phyloP scores from a whole-genome alignment of 1,140 invertebrate genomes.

The Drosophila setifemur region DNA sequence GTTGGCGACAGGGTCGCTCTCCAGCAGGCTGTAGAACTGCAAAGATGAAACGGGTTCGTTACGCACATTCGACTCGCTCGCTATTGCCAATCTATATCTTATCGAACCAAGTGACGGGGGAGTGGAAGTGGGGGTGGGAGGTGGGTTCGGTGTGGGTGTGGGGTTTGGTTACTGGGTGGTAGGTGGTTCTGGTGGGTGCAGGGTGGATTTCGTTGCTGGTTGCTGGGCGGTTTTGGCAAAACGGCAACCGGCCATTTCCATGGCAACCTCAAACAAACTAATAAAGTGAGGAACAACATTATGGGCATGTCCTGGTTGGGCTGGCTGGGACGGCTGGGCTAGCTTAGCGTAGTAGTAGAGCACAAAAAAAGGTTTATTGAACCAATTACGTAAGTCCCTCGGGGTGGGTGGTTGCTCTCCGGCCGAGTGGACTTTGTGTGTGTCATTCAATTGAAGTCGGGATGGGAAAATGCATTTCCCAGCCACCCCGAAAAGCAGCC shows the following conservation, averaged over 20 bases:
- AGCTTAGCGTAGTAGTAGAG: constrained; percentile 2
- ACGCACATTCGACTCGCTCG: constrained; percentile 31
- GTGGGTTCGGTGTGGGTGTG: constrained; percentile 7
- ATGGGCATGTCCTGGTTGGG: constrained; percentile 35
- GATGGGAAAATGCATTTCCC: constrained; percentile 61
- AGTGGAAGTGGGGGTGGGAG: too few relatives aligned
- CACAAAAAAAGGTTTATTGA: constrained; percentile 73
- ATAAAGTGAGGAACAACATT: constrained; percentile 41
- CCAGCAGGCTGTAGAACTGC: constrained; percentile 89
- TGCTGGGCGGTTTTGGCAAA: constrained; percentile 49
- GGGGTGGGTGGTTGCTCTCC: constrained; percentile 13
- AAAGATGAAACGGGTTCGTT: constrained; percentile 82
- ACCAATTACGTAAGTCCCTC: constrained; percentile 68
- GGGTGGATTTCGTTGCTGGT: constrained; percentile 13
- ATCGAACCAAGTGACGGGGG: constrained; percentile 26
- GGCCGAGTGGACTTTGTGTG: constrained; percentile 31
- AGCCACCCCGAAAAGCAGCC: constrained; percentile 53
- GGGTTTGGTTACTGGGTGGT: constrained; percentile 14
- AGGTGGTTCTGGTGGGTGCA: not conserved
- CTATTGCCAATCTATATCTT: constrained; percentile 37
- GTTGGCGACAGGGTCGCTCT: constrained; percentile 87
- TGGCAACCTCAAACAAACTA: constrained; percentile 71
- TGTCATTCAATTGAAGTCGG: constrained; percentile 52
- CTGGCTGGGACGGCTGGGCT: not conserved
- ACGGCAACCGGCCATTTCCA: constrained; percentile 49